phyloP scores from a whole-genome alignment of 1,140 invertebrate genomes.

The silkworm (Bombyx mori) region DNA sequence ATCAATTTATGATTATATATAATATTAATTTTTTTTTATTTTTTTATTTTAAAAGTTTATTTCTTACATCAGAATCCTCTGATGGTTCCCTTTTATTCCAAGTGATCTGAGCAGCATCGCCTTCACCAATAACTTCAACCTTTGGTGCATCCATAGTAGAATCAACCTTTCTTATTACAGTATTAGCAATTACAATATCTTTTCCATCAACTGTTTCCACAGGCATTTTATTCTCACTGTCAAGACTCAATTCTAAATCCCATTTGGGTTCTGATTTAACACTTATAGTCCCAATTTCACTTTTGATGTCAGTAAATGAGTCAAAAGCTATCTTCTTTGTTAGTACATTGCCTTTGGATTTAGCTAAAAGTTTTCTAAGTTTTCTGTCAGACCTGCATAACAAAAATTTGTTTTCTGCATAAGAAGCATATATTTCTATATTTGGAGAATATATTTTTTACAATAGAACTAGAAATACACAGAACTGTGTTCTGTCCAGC shows the following conservation, averaged over 20 bases:
- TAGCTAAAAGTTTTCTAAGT: constrained; percentile 40
- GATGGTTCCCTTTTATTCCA: constrained; percentile 8
- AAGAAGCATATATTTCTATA: too few species aligned
- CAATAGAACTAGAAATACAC: too few species aligned
- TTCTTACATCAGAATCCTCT: constrained; percentile 41
- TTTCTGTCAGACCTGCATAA: constrained; percentile 43
- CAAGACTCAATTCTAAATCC: constrained; percentile 46
- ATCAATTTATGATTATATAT: too few species aligned
- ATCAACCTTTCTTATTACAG: constrained; percentile 59
- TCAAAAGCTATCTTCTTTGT: constrained; percentile 65
- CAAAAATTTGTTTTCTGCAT: too few species aligned
- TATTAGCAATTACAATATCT: constrained; percentile 61
- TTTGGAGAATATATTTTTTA: too few species aligned
- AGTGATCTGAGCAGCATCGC: constrained; percentile 13
- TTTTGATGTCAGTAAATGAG: constrained; percentile 60
- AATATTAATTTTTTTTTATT: too few species aligned
- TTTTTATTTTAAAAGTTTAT: too few species aligned
- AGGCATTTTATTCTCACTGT: constrained; percentile 10
- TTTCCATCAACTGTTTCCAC: constrained; percentile 40
- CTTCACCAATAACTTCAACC: constrained; percentile 8
- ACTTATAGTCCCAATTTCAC: constrained; percentile 53
- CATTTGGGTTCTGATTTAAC: constrained; percentile 56
- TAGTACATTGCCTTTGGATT: constrained; percentile 30
- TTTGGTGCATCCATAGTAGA: constrained; percentile 22
- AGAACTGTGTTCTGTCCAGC: too few species aligned